A percentile compares a stretch with the other conserved stretches of the same genome.
phyloP scores from a whole-genome alignment of 2,888 invertebrate species.

The Rhagonycha lutea region DNA sequence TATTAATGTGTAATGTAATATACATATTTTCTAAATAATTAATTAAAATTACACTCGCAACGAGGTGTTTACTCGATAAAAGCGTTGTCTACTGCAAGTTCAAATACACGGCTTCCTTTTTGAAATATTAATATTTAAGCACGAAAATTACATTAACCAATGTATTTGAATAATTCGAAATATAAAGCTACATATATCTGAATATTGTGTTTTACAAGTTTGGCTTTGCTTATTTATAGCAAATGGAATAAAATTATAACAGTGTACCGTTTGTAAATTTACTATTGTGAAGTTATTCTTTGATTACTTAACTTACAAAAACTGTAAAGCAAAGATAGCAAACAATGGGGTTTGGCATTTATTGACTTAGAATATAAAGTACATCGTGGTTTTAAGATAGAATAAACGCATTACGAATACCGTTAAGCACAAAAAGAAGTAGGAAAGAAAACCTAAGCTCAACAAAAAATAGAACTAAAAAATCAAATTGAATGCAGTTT shows the following conservation, averaged over 20 bases:
- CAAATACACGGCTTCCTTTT: neutral
- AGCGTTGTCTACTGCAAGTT: neutral
- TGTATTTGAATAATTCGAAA: no score
- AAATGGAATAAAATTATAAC: neutral
- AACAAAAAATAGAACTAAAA: neutral
- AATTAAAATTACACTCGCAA: neutral
- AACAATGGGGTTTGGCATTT: neutral
- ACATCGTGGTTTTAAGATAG: neutral
- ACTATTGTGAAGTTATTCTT: neutral
- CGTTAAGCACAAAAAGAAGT: neutral
- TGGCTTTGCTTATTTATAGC: neutral
- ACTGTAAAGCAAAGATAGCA: neutral
- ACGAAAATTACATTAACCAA: neutral
- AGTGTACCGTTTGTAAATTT: neutral
- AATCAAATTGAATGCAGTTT: neutral
- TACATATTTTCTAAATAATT: neutral
- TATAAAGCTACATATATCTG: neutral
- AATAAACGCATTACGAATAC: neutral
- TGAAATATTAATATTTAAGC: neutral
- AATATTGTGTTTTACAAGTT: neutral
- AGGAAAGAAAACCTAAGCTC: neutral
- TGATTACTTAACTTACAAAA: neutral
- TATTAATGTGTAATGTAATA: neutral
- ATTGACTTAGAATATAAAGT: neutral
- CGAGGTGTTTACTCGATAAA: neutral